A percentile compares a stretch with the other conserved stretches of the same genome.
These are phyloP conservation scores for Phocides pigmalion DNA, from an alignment of 1,140 invertebrate genomes.

Conservation along the genomic window DNA sequence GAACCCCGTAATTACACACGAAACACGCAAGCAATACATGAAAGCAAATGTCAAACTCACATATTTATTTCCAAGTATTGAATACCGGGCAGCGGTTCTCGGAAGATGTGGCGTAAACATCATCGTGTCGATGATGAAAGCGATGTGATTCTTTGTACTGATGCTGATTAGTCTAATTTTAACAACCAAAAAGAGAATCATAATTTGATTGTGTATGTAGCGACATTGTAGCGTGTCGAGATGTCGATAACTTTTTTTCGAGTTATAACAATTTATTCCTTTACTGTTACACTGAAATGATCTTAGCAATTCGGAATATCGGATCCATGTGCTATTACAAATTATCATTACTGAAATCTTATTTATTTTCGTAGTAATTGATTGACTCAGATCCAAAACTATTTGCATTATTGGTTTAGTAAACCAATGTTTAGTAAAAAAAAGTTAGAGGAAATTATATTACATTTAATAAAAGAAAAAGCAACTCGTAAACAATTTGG, in stretches of 20 bases:
- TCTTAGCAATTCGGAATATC: too few species aligned
- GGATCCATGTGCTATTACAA: too few species aligned
- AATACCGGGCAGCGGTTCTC: slow-evolving; percentile 72
- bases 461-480: slow-evolving; percentile 28
- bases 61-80: slow-evolving; percentile 84
- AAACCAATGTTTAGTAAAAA: too few species aligned
- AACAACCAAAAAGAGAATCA: slow-evolving; percentile 55
- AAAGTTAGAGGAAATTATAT: not conserved
- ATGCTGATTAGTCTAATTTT: slow-evolving; percentile 81
- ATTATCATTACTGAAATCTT: too few species aligned
- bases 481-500: slow-evolving; percentile 28
- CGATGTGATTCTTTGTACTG: slow-evolving; percentile 80
- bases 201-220: slow-evolving; percentile 63
- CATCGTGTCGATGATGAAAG: slow-evolving; percentile 83
- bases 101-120: slow-evolving; percentile 77
- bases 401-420: not conserved
- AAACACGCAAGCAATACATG: slow-evolving; percentile 77
- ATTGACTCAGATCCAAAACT: too few species aligned
- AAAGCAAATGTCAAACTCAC: slow-evolving; percentile 83
- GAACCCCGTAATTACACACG: slow-evolving; percentile 67
- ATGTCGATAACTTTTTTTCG: slow-evolving; percentile 44
- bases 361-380: too few species aligned
- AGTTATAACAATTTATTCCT: not conserved
- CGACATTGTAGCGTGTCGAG: slow-evolving; percentile 56
- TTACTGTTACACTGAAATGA: too few species aligned